These are phyloP conservation scores for Eupsittula cactorum DNA, from an alignment of 2,113 vertebrate species.

Conservation along the genomic window DNA sequence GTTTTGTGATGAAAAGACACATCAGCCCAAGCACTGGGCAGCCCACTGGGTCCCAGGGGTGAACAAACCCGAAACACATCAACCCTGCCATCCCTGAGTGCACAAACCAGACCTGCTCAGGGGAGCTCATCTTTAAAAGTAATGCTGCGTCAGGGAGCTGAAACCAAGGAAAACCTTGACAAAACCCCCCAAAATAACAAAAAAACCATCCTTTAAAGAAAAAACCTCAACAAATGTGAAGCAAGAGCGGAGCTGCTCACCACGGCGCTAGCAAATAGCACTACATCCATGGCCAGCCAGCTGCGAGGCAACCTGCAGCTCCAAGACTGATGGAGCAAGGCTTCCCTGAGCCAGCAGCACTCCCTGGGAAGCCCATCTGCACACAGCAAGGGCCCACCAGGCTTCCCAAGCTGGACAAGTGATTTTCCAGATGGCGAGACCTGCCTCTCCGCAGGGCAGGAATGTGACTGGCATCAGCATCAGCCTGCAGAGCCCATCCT, in stretches of 20 bases:
- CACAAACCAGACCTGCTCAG: background rate
- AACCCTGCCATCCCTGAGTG: background rate
- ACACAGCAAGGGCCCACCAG: background rate
- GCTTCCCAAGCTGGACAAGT: background rate
- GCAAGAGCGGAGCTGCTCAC: background rate
- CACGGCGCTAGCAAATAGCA: background rate
- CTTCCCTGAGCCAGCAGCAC: background rate
- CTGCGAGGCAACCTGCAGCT: background rate
- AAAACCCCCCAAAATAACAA: background rate
- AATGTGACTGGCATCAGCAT: background rate
- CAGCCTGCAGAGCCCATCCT: background rate
- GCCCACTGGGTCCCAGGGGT: background rate
- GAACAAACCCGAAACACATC: background rate
- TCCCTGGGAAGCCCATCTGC: background rate
- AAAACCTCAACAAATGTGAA: background rate
- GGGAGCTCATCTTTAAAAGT: background rate
- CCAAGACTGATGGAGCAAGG: background rate
- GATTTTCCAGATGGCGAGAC: background rate
- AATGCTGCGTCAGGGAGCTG: background rate
- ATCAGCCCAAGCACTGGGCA: background rate
- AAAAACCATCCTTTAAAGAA: background rate
- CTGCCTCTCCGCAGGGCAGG: background rate
- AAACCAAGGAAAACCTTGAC: background rate
- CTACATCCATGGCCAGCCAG: background rate
- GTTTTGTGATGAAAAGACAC: background rate